Base-by-base conservation (phyloP, 1,140 invertebrate species). In the Pissodes strobi region DNA sequence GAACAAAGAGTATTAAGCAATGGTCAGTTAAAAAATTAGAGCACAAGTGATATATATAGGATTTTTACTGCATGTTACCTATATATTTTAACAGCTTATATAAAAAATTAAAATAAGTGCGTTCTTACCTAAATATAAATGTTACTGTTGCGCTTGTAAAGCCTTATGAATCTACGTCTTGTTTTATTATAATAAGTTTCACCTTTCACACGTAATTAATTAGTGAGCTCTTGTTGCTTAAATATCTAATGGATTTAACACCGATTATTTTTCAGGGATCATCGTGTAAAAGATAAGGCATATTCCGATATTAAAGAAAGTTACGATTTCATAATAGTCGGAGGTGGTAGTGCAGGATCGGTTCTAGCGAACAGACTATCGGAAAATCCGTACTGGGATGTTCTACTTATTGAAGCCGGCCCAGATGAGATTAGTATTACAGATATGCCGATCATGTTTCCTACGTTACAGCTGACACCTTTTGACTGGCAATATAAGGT, bases 401-500 rank as follows among this genome's bases (percentile, higher is more conserved):
- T 94, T 15, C 76, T 94, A 0, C 78, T 95, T 6, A 52, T 95
- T n/a, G 93, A 95, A 80, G 91, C 92, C 0, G 87, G 88, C 0
- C 82, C 78, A n/a, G 89, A 93, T 66, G 93, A 95, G 72, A 82
- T 84, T 39, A 84, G 87, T 12, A 76, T 89, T 21, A 85, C 88
- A 0, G 90, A 93, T 62, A 74, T 94, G 4, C 93, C 93, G 0
- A 76, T 88, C 0, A 56, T 91, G 51, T 91, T 90, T 71, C 88
- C 90, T 0, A 79, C 85, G 2, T 78, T 94, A 1, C 90, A 93
- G 74, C 80, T 85, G 15, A 86, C 86, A 0, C 80, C 84, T 0
- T 80, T 89, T 48, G 94, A 96, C 77, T 97, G 93, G 93, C 86
- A 89, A 69, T 96, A 95, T 77, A 65, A 65, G 55, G 92, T 59